These are phyloP conservation scores for Phrynocephalus versicolor DNA, from an alignment of 2,113 vertebrate genomes.

Conservation along the genomic window DNA sequence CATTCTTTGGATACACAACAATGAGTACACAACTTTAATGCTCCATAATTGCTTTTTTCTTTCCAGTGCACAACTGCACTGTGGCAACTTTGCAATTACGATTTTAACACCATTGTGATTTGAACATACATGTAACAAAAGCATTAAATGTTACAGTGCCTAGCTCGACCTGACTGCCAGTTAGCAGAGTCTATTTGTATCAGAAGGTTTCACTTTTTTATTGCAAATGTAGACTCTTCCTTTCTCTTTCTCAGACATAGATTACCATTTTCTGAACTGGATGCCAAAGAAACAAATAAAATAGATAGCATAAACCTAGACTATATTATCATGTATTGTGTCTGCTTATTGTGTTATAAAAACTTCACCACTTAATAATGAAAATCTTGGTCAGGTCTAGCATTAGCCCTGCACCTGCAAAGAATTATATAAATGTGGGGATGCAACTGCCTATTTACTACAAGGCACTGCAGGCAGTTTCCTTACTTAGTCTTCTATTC, in stretches of 20 bases:
- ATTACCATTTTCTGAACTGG: not conserved
- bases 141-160: accelerated
- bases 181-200: not conserved
- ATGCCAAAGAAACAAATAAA: not conserved
- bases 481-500: too few relatives aligned
- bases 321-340: too few relatives aligned
- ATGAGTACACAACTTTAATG: accelerated
- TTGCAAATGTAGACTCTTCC: not conserved
- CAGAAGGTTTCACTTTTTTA: not conserved
- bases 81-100: accelerated
- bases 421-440: too few relatives aligned
- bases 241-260: not conserved
- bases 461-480: too few relatives aligned
- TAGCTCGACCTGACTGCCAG: not conserved
- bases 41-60: not conserved
- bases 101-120: accelerated
- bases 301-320: too few relatives aligned
- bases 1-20: not conserved
- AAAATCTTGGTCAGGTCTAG: too few relatives aligned
- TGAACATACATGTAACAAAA: not conserved
- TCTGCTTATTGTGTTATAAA: not conserved
- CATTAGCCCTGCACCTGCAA: too few relatives aligned
- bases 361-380: too few relatives aligned
- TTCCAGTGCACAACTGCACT: accelerated
- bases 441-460: too few relatives aligned